phyloP scores from a whole-genome alignment of 2,797 vertebrate genomes.

The Xyrichtys novacula region DNA sequence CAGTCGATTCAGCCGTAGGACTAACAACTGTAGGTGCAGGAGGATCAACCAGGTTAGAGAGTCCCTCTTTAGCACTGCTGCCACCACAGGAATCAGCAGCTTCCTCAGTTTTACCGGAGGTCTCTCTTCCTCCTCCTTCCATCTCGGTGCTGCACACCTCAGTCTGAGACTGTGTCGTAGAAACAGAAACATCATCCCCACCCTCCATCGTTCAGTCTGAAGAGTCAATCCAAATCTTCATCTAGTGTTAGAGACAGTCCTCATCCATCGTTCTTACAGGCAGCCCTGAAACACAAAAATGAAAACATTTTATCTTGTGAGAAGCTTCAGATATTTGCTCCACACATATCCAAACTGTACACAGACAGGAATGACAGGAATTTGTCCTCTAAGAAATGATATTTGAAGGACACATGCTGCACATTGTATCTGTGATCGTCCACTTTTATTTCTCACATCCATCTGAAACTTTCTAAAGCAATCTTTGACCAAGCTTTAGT shows the following conservation, averaged over 20 bases:
- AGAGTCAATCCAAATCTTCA: constrained; percentile 47
- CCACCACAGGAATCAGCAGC: constrained; percentile 91
- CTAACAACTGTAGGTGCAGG: constrained; percentile 83
- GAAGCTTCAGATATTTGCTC: not conserved
- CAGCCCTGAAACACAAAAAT: constrained; percentile 63
- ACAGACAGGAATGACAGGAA: not conserved
- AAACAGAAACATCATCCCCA: constrained; percentile 85
- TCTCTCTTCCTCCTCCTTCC: constrained; percentile 59
- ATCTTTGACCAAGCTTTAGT: no score
- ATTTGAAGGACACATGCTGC: no score
- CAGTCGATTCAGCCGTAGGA: constrained; percentile 86
- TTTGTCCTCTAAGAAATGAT: constrained; percentile 4
- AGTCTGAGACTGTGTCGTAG: constrained; percentile 84
- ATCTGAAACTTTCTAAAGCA: no score
- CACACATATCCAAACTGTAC: not conserved
- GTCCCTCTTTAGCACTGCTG: constrained; percentile 88
- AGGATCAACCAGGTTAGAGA: constrained; percentile 84
- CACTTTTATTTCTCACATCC: no score
- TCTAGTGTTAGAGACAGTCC: constrained; percentile 72
- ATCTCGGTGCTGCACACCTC: constrained; percentile 67
- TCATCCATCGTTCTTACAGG: constrained; percentile 68
- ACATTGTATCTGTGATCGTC: no score
- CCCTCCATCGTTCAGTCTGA: constrained; percentile 86
- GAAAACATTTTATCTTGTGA: constrained; percentile 9
- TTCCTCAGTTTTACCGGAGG: constrained; percentile 86